Evolutionary conservation across 2,797 vertebrate species (phyloP).

Genomic region (Myotis daubentonii): DNA sequence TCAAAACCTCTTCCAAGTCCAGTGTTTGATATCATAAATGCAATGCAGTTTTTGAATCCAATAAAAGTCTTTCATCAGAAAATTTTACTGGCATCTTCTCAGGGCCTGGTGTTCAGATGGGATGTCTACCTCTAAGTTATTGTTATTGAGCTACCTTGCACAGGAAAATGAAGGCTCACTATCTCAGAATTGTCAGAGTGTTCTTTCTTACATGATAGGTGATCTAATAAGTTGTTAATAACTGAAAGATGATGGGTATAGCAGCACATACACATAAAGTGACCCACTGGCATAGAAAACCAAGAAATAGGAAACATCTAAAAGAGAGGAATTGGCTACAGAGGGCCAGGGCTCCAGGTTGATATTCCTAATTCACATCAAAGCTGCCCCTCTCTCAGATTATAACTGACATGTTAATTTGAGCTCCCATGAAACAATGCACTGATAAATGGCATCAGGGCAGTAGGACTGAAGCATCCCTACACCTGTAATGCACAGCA

Average conservation of each 20-base stretch:
- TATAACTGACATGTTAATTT: neutral
- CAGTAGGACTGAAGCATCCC: neutral
- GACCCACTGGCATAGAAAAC: neutral
- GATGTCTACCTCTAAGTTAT: neutral
- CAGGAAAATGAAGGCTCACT: neutral
- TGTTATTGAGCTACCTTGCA: neutral
- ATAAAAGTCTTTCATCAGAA: neutral
- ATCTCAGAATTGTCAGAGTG: neutral
- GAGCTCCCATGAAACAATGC: neutral
- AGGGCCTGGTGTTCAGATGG: neutral
- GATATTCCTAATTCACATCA: neutral
- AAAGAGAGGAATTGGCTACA: neutral
- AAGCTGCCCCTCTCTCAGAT: neutral
- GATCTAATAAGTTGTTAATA: neutral
- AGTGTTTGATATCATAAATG: neutral
- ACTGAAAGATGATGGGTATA: neutral
- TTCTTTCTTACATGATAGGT: neutral
- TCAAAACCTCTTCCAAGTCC: neutral
- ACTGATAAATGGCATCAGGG: neutral
- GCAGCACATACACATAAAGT: neutral
- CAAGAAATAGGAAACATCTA: neutral
- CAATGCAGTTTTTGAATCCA: neutral
- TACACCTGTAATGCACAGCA: neutral
- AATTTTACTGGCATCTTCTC: neutral
- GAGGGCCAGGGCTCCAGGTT: neutral